These are phyloP conservation scores for Ditylenchus dipsaci DNA, from an alignment of 1,140 invertebrate species.

Conservation along the genomic window DNA sequence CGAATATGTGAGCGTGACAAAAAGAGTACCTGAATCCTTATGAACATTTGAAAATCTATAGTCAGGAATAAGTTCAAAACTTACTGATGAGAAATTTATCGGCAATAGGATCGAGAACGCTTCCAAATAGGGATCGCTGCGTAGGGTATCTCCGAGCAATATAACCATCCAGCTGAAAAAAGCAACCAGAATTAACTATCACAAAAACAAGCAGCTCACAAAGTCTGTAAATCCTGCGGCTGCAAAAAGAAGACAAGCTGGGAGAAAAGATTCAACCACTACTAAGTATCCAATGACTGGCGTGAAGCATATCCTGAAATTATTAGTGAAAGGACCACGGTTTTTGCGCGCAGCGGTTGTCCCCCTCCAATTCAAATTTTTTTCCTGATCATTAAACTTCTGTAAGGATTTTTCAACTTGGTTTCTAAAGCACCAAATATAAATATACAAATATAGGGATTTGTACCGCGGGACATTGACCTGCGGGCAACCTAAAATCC, in stretches of 20 bases:
- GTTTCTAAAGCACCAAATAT: too few relatives aligned
- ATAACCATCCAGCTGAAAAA: slow-evolving; percentile 75
- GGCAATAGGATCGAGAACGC: slow-evolving; percentile 90
- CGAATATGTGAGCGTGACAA: slow-evolving; percentile 77
- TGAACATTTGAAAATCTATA: too few relatives aligned
- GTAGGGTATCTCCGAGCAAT: slow-evolving; percentile 84
- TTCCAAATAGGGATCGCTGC: slow-evolving; percentile 84
- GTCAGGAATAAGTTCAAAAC: too few relatives aligned
- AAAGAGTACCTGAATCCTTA: slow-evolving; percentile 65
- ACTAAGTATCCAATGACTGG: slow-evolving; percentile 83
- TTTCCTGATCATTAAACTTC: too few relatives aligned
- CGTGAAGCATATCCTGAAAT: slow-evolving; percentile 71
- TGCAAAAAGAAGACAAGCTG: slow-evolving; percentile 71
- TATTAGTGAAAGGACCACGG: too few relatives aligned
- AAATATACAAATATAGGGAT: too few relatives aligned
- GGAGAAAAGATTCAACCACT: slow-evolving; percentile 70
- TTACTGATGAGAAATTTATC: slow-evolving; percentile 83
- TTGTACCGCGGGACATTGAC: too few relatives aligned
- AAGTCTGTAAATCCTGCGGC: slow-evolving; percentile 78
- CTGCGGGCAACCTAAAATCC: too few relatives aligned
- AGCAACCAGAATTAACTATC: slow-evolving; percentile 61
- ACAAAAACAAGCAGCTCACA: slow-evolving; percentile 63
- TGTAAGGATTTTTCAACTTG: too few relatives aligned
- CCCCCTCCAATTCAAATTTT: too few relatives aligned
- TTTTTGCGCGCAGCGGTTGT: too few relatives aligned